Evolutionary conservation across 2,797 vertebrate species (phyloP).

Genomic region (Cynodonichthys magdalenae): DNA sequence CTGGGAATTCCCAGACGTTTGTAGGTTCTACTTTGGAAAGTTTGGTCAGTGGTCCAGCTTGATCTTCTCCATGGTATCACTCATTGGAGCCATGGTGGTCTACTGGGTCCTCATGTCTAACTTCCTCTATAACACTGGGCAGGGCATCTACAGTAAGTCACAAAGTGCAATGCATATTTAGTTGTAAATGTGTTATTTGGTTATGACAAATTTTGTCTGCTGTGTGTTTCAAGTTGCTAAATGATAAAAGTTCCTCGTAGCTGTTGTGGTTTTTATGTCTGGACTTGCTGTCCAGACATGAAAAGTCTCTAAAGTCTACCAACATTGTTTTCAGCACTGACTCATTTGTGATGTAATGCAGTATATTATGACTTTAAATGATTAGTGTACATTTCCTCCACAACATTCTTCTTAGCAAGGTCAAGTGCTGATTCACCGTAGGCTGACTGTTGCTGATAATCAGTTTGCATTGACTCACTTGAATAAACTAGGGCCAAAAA

Average conservation of each 20-base stretch:
- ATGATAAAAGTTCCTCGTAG: background rate
- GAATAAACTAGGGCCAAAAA: background rate
- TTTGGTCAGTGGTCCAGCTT: constrained; percentile 94
- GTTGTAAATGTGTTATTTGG: background rate
- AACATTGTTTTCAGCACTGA: background rate
- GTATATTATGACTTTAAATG: background rate
- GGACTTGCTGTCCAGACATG: background rate
- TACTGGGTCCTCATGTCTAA: constrained; percentile 99
- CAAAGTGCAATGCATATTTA: too few species aligned
- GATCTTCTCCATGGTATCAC: constrained; percentile 92
- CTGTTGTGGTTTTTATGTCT: background rate
- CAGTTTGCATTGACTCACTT: background rate
- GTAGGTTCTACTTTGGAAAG: constrained; percentile 92
- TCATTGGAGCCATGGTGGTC: constrained; percentile 96
- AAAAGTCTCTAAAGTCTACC: background rate
- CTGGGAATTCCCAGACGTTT: constrained; percentile 98
- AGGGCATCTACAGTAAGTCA: constrained; percentile 94
- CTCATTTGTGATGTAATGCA: background rate
- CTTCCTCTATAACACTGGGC: constrained; percentile 94
- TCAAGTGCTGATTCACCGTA: background rate
- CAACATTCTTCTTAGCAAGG: background rate
- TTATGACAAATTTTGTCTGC: background rate
- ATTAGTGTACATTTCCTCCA: background rate
- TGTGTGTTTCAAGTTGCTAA: background rate
- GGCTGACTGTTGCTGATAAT: background rate